Base-by-base conservation (phyloP, 2,888 invertebrate species). In the Eristalis tenax region DNA sequence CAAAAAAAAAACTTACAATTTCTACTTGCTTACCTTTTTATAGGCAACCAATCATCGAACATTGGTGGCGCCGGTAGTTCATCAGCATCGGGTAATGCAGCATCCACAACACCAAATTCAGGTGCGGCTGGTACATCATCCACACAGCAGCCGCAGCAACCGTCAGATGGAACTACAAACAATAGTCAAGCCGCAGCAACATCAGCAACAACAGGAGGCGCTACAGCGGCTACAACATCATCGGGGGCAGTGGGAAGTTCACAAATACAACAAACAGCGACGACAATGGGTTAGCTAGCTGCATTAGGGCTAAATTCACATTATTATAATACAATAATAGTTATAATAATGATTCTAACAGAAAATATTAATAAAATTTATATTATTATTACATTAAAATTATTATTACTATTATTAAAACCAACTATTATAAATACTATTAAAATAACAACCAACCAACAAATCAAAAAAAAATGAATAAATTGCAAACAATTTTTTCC, bases 241-340 rank as follows among this genome's bases (percentile, higher is more conserved):
- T 71, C 84, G 73, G 89, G 81, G 66, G 74, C 85, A 75, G 81
- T 88, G 68, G 85, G 88, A 77, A 83, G 81, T 75, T 82, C 89
- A 85, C 90, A 89, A 89, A 89, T 89, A 89, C 91, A 90, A 88
- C 90, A 90, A 89, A 89, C 91, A 90, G 90, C 91, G 90, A 90
- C 92, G 90, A 91, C 92, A 90, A 91, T 92, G 91, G 92, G 92
- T 92, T 92, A 91, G 92, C 92, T 89, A 89, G 86, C 78, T 88
- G 82, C 88, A 83, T 85, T 88, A 87, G 87, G 83, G 88, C 88
- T 89, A 88, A 88, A 89, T 76, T 75, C 81, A 66, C 80, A 83
- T 85, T 79, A 85, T 79, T 73, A 80, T 87, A 83, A 83, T 85
- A 83, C 71, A 85, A 89, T 80, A 88, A 89, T 77, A 84, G 85